Evolutionary conservation across 2,888 invertebrate genomes (phyloP), one percentile per base, ranked within the genome.

Genomic region (Trichogramma evanescens): DNA sequence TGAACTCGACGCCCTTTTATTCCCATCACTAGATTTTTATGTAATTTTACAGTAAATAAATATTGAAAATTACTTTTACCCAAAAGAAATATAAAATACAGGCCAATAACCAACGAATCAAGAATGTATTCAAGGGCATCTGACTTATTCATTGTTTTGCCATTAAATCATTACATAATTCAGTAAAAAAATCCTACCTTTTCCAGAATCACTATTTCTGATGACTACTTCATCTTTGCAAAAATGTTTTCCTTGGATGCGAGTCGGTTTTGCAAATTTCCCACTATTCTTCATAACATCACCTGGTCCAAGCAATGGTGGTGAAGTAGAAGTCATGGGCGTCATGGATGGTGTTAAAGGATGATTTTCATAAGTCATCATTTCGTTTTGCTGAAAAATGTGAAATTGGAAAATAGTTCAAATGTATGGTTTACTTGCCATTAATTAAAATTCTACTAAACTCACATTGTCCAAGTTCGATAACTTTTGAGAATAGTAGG

Each of bases 1-100:
- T 95, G 95, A 81, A 96, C 95, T 80, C 96, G 86, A 78, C 95
- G 87, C 80, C 96, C 96, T 84, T 95, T 95, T 87, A 95, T 95
- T 85, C 95, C 95, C 95, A 95, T 95, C 85, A 95, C 95, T 95
- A 71, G 73, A 72, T 72, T 70, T 72, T 72, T 69, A 69, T 74
- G 72, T 69, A 76, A 74, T 75, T 73, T 66, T 54, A 50, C 58
- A 54, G 58, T 54, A 55, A 55, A 64, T 59, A 48, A n/a, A 9
- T 54, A 58, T 13, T 61, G 43, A 55, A 58, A 59, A 57, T 43
- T 44, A 41, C 43, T 46, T 54, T 50, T 54, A 26, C 46, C 26
- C 26, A 26, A 26, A 13, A 42, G n/a, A 10, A 7, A 53, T 10
- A 53, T 13, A 13, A 43, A 13, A 42, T 53, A 53, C 10, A n/a